Evolutionary conservation across 2,113 vertebrate genomes (phyloP).

Genomic region (Drymodes brunneopygia): DNA sequence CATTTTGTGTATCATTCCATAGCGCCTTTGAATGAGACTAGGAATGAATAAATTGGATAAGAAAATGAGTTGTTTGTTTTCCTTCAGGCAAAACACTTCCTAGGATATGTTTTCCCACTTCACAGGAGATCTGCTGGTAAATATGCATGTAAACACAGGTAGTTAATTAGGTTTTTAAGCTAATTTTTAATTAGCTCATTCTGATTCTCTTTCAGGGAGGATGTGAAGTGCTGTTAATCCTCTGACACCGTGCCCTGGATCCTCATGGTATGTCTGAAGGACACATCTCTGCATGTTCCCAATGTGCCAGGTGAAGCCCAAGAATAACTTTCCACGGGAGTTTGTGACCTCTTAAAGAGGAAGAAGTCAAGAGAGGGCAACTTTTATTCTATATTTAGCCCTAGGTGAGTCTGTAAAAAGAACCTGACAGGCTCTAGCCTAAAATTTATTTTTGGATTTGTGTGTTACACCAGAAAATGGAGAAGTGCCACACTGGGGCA

Average conservation of each 20-base stretch:
- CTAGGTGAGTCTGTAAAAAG: neutral
- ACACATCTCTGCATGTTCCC: neutral
- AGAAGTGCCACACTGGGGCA: neutral
- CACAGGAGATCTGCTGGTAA: neutral
- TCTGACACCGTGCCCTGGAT: neutral
- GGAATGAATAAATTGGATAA: neutral
- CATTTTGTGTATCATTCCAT: accelerated
- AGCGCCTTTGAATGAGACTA: neutral
- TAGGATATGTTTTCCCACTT: neutral
- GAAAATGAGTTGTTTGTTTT: neutral
- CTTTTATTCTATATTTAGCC: neutral
- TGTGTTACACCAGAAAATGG: neutral
- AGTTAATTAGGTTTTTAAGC: neutral
- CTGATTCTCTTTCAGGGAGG: neutral
- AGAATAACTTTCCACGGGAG: neutral
- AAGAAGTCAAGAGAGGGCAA: neutral
- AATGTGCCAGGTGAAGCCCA: slow-evolving; percentile 19
- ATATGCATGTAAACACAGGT: neutral
- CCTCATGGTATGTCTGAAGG: slow-evolving; percentile 9
- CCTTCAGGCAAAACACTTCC: neutral
- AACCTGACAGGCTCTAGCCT: neutral
- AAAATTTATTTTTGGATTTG: neutral
- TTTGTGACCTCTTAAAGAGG: neutral
- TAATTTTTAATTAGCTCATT: neutral
- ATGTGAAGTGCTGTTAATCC: neutral